Percentiles rank a stretch among this genome's conserved stretches.
Conservation (phyloP, 2,888 invertebrate species). For the Leptinotarsa peninsularis region DNA sequence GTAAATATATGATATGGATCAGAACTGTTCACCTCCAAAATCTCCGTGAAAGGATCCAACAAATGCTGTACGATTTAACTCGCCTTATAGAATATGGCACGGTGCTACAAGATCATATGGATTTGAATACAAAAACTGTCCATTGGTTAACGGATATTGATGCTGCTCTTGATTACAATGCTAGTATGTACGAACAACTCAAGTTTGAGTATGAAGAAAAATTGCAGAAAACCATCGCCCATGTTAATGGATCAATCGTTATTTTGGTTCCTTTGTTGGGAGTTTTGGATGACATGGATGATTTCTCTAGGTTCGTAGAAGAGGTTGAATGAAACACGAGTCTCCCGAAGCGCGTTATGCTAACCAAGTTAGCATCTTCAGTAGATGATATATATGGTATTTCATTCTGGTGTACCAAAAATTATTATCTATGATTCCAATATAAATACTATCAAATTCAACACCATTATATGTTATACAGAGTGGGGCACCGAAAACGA, state of each 20-base stretch:
- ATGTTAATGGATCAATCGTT: constrained; percentile 77
- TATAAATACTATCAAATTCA: too few species aligned
- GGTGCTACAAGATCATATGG: constrained; percentile 80
- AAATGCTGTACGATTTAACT: constrained; percentile 75
- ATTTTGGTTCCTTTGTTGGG: constrained; percentile 74
- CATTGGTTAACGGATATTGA: constrained; percentile 86
- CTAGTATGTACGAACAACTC: constrained; percentile 81
- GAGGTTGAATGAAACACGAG: too few species aligned
- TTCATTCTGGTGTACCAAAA: too few species aligned
- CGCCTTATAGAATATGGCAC: constrained; percentile 82
- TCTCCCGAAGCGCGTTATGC: too few species aligned
- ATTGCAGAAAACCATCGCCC: constrained; percentile 76
- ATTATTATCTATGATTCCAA: too few species aligned
- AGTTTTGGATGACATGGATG: constrained; percentile 87
- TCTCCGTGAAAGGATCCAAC: constrained; percentile 77
- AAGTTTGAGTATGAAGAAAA: constrained; percentile 89
- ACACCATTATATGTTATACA: too few species aligned
- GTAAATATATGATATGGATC: constrained; percentile 80
- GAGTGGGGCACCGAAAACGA: too few species aligned
- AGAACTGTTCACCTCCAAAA: constrained; percentile 78
- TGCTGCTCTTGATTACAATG: constrained; percentile 84
- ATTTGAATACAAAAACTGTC: constrained; percentile 83
- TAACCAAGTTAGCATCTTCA: too few species aligned
- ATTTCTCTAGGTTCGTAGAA: constrained; percentile 3
- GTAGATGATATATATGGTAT: too few species aligned